Percentiles rank a stretch among this genome's conserved stretches.
phyloP scores from a whole-genome alignment of 2,113 vertebrate species.

The Pao palembangensis region DNA sequence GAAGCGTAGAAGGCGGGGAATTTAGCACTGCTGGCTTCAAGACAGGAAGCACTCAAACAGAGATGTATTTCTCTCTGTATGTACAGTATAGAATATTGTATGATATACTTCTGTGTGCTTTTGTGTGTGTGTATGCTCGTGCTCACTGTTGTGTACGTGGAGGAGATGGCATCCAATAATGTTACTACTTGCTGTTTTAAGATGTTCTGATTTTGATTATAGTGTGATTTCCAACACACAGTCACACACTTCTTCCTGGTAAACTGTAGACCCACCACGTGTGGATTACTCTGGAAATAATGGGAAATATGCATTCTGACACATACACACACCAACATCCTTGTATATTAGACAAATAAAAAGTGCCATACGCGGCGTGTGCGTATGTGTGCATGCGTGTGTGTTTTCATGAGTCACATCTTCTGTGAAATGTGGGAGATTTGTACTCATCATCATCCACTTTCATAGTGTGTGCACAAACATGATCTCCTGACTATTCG shows the following conservation, averaged over 20 bases:
- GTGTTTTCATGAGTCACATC: slow-evolving; percentile 5
- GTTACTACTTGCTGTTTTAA: slow-evolving; percentile 43
- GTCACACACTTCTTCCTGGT: slow-evolving; percentile 59
- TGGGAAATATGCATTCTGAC: slow-evolving; percentile 52
- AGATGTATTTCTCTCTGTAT: slow-evolving; percentile 29
- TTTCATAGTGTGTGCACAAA: too few relatives aligned
- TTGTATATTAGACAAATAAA: slow-evolving; percentile 39
- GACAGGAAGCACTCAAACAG: slow-evolving; percentile 39
- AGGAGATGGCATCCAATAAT: slow-evolving; percentile 56
- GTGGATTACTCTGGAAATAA: slow-evolving; percentile 54
- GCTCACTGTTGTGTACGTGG: slow-evolving; percentile 16
- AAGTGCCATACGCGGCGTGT: slow-evolving; percentile 42
- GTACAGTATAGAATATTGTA: slow-evolving; percentile 11
- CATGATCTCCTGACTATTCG: too few relatives aligned
- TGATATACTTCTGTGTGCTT: not conserved
- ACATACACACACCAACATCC: slow-evolving; percentile 13
- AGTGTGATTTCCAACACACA: slow-evolving; percentile 33
- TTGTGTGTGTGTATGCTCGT: too few relatives aligned
- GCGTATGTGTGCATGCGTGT: slow-evolving; percentile 4
- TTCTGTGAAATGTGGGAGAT: too few relatives aligned
- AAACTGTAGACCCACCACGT: slow-evolving; percentile 53
- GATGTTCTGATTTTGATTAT: slow-evolving; percentile 70
- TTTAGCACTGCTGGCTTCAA: slow-evolving; percentile 31
- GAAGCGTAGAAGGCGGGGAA: slow-evolving; percentile 40
- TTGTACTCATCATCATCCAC: too few relatives aligned